Evolutionary conservation across 2,113 vertebrate genomes (phyloP).

Genomic region (Pollimyrus isidori): DNA sequence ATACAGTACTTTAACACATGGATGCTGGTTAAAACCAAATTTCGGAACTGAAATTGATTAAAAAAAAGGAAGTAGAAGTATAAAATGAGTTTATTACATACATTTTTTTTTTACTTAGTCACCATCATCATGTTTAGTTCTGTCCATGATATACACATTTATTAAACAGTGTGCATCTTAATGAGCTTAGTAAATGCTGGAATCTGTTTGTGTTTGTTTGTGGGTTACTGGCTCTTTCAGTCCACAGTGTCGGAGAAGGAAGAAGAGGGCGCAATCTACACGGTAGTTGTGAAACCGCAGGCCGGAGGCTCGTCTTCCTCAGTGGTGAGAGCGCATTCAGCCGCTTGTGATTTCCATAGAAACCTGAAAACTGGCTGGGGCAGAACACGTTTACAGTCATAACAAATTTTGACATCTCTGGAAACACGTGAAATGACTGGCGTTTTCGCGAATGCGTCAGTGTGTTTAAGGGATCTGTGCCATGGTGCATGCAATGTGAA

Average conservation of each 20-base stretch:
- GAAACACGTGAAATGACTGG: neutral
- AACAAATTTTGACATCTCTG: neutral
- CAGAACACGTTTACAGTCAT: neutral
- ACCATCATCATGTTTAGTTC: neutral
- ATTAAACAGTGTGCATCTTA: neutral
- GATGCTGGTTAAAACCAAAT: neutral
- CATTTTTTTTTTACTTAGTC: neutral
- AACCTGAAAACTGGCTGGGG: neutral
- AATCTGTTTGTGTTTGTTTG: neutral
- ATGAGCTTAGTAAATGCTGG: too few relatives aligned
- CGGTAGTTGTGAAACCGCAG: constrained; percentile 61
- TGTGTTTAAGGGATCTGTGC: neutral
- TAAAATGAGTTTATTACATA: neutral
- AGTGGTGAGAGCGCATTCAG: constrained; percentile 33
- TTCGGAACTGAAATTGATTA: neutral
- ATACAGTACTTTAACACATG: neutral
- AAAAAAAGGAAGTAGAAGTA: neutral
- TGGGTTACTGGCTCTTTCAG: constrained; percentile 31
- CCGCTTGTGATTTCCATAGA: neutral
- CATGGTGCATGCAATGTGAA: neutral
- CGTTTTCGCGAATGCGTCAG: neutral
- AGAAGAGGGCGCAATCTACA: constrained; percentile 70
- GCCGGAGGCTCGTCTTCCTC: constrained; percentile 29
- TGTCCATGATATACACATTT: neutral
- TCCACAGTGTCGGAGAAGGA: constrained; percentile 65